Percentiles rank a stretch among this genome's conserved stretches.
phyloP scores from a whole-genome alignment of 2,113 vertebrate species.

The Pseudorectes ferrugineus region DNA sequence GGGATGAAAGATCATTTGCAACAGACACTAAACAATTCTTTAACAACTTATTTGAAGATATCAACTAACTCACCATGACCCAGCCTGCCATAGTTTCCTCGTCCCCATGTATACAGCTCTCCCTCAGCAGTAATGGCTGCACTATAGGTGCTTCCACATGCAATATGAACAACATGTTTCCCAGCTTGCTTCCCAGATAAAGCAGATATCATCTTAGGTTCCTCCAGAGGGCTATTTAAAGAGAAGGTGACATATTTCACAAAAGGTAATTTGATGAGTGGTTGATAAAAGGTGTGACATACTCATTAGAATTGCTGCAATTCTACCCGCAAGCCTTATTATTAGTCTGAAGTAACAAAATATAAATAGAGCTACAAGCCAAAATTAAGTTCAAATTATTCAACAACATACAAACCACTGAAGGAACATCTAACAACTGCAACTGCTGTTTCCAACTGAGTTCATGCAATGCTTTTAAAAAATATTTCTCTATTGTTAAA shows the following conservation, averaged over 20 bases:
- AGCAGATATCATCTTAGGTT: slow-evolving; percentile 86
- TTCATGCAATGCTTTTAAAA: background rate
- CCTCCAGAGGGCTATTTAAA: slow-evolving; percentile 86
- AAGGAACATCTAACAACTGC: background rate
- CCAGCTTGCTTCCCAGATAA: slow-evolving; percentile 91
- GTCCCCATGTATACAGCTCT: slow-evolving; percentile 94
- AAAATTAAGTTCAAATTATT: background rate
- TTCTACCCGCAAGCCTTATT: background rate
- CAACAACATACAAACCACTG: background rate
- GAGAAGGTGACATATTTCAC: background rate
- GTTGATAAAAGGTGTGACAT: background rate
- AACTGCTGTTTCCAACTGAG: background rate
- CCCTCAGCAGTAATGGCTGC: slow-evolving; percentile 93
- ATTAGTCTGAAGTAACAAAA: background rate
- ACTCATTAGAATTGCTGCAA: background rate
- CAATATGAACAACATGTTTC: slow-evolving; percentile 90
- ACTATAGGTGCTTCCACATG: slow-evolving; percentile 95
- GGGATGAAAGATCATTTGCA: background rate
- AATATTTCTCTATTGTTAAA: background rate
- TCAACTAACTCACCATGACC: slow-evolving; percentile 82
- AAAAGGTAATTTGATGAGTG: background rate
- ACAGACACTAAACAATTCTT: background rate
- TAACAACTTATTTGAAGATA: background rate
- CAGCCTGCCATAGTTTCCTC: slow-evolving; percentile 95
- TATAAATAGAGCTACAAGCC: background rate